Conservation (phyloP, 2,888 invertebrate genomes). For the Drosophila cracens region DNA sequence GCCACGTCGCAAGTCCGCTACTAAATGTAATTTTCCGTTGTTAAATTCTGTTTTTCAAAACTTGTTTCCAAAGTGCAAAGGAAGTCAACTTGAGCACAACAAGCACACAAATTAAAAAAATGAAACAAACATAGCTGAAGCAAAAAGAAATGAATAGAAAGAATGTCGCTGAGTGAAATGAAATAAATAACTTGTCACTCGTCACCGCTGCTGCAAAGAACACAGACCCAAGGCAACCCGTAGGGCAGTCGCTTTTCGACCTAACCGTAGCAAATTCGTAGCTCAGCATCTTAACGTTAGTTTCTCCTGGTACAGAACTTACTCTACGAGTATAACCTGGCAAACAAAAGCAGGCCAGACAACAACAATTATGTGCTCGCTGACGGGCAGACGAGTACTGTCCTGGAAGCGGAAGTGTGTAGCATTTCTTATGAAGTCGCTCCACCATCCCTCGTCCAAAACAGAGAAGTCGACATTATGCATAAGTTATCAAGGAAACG, state of each 20-base stretch:
- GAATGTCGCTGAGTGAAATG: constrained; percentile 27
- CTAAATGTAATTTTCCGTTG: constrained; percentile 82
- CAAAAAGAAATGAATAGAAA: constrained; percentile 24
- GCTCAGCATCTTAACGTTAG: constrained; percentile 23
- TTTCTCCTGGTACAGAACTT: constrained; percentile 37
- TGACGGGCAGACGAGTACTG: constrained; percentile 22
- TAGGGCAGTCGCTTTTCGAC: constrained; percentile 40
- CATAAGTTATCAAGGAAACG: constrained; percentile 49
- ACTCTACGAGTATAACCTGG: constrained; percentile 47
- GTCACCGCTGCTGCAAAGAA: constrained; percentile 23
- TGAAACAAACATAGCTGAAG: constrained; percentile 8
- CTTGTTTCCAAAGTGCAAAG: constrained; percentile 77
- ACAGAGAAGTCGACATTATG: constrained; percentile 37
- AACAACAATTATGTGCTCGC: constrained; percentile 35
- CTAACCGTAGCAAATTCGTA: constrained; percentile 1
- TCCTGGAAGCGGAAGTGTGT: constrained; percentile 47
- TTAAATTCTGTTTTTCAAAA: constrained; percentile 80
- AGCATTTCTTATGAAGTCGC: constrained; percentile 42
- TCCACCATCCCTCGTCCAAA: not conserved
- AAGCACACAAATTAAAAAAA: constrained; percentile 44
- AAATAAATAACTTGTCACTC: constrained; percentile 56
- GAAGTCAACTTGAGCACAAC: constrained; percentile 78
- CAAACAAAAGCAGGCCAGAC: constrained; percentile 42
- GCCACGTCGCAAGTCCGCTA: constrained; percentile 60
- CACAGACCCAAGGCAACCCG: constrained; percentile 15